Base-by-base conservation (phyloP, 2,888 invertebrate species). In the Dynastes grantii region DNA sequence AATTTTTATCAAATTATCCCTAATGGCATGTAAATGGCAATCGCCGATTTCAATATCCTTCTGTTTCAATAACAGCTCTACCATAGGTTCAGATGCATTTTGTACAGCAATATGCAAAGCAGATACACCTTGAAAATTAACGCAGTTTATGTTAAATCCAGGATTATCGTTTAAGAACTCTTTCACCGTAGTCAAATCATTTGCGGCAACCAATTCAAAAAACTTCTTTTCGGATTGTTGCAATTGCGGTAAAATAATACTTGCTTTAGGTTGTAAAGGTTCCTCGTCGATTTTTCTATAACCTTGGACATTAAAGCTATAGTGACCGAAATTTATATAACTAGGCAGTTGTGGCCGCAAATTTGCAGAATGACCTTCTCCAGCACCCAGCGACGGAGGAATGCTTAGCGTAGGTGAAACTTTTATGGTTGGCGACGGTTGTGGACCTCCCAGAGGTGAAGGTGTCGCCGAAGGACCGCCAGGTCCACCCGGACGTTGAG, bases 71-170 rank as follows among this genome's bases (percentile, higher is more conserved):
- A 94, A 89, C 84, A 92, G 90, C 84, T 92, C 91, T 16, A 94
- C 92, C 90, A 94, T 92, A 40, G 89, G 89, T 83, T 91, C 89
- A 82, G 92, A 91, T 84, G 91, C 91, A 81, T 91, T 91, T 85
- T 91, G 91, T 9, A 94, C 92, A 13, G 94, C 94, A 79, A 94
- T 89, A 84, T 93, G 92, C 64, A 94, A 90, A 40, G 93, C 93
- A 63, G 92, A 92, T 76, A 92, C 89, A 77, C 94, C 94, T 91
- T 92, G 91, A 85, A 90, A 92, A 84, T 91, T 91, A 9, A 89
- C 88, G 84, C 91, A 91, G 84, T 92, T 92, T 76, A 92, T 87
- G 83, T 92, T 91, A 81, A 92, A 88, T 6, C 87, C 85, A 2
- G 87, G 84, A 83, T 90, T 87, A 0, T 86, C 84, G 27, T 87